Conservation (phyloP, 1,140 invertebrate species). For the Drosophila seguyi region DNA sequence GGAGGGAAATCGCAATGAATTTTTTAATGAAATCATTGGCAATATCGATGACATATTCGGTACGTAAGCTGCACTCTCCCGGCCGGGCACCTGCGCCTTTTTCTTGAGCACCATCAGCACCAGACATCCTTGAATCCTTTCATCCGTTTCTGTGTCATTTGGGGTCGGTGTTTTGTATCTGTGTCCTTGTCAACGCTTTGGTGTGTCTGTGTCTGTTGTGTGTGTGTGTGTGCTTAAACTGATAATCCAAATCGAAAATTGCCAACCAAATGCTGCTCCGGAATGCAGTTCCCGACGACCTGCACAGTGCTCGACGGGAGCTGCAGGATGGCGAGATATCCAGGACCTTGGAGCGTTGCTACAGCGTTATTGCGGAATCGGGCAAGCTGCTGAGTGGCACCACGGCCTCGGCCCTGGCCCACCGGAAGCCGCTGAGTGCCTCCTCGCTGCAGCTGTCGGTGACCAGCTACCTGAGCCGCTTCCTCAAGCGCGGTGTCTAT, state of each 20-base stretch:
- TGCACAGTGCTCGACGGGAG: constrained; percentile 89
- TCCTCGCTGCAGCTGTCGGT: constrained; percentile 87
- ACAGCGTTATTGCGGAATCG: constrained; percentile 88
- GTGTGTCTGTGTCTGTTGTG: constrained; percentile 35
- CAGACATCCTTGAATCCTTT: constrained; percentile 29
- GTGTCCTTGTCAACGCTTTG: constrained; percentile 40
- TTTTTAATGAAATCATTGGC: constrained; percentile 78
- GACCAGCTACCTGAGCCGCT: constrained; percentile 88
- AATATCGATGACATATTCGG: constrained; percentile 84
- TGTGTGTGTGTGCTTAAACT: constrained; percentile 49
- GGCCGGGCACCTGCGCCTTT: constrained; percentile 50
- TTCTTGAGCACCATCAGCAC: constrained; percentile 17
- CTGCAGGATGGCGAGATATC: constrained; percentile 89
- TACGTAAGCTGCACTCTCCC: constrained; percentile 48
- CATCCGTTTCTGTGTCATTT: constrained; percentile 25
- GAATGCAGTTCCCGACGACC: constrained; percentile 88
- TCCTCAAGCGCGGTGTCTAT: constrained; percentile 89
- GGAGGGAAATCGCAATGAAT: constrained; percentile 74
- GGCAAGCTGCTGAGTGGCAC: constrained; percentile 83
- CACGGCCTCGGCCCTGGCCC: constrained; percentile 84
- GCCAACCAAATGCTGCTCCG: constrained; percentile 57
- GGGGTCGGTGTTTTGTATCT: constrained; percentile 35
- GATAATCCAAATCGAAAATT: constrained; percentile 64
- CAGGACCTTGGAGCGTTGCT: constrained; percentile 90
- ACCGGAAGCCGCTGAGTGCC: constrained; percentile 85